Conservation (phyloP, 2,113 vertebrate genomes). For the Muntiacus reevesi region DNA sequence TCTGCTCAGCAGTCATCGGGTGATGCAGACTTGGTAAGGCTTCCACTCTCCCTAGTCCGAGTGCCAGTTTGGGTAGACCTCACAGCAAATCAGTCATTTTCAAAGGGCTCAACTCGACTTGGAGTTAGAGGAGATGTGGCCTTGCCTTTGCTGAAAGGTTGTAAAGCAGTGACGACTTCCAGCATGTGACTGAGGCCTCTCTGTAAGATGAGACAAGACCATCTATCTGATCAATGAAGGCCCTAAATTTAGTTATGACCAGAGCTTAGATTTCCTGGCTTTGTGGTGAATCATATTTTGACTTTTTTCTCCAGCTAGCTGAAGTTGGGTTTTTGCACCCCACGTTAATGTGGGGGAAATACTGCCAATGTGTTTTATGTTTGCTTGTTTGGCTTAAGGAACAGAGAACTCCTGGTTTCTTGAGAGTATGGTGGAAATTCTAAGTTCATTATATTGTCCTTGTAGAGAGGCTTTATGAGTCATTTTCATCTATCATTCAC, state of each 20-base stretch:
- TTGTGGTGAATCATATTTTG: background rate
- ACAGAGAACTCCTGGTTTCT: background rate
- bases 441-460: background rate
- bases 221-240: background rate
- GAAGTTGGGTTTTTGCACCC: background rate
- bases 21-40: background rate
- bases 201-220: background rate
- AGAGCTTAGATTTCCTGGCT: background rate
- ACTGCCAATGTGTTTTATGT: background rate
- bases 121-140: background rate
- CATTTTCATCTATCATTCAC: background rate
- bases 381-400: background rate
- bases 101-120: background rate
- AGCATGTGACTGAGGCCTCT: background rate
- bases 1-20: background rate
- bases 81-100: background rate
- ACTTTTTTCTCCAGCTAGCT: background rate
- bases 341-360: background rate
- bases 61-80: background rate
- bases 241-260: background rate
- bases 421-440: background rate
- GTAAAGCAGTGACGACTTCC: background rate
- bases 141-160: background rate
- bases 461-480: background rate
- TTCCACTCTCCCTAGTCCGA: background rate